Base-by-base conservation (phyloP, 1,140 invertebrate genomes). In the Lepidostoma basale region DNA sequence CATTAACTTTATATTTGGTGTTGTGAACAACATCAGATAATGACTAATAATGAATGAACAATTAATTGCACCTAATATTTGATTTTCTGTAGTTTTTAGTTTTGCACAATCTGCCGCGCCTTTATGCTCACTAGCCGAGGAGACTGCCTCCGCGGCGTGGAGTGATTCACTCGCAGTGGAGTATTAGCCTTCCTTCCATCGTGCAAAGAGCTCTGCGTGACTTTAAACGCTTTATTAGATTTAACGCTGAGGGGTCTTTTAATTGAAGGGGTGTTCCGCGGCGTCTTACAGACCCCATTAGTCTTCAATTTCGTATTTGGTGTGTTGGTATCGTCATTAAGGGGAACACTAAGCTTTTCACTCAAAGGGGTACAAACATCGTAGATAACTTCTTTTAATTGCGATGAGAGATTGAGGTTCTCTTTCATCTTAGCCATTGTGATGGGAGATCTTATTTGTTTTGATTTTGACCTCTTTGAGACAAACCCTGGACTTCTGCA, bases 341-440 rank as follows among this genome's bases (percentile, higher is more conserved):
- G 12, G 0, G 33, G 30, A 26, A 44, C 12, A 54, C 23, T 62
- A 2, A 68, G 20, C 42, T 73, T 73, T 40, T 73, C 70, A 36
- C 67, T 73, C 28, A 73, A 33, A 3, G 70, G 70, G 3, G 70
- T 73, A 44, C 70, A 73, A 10, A 69, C 42, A 59, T 73, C 70
- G 25, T 73, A 73, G n/a, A 73, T 73, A 9, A 73, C 70, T 54
- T 73, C 70, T 33, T 73, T 73, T 18, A 73, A 60, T 18, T 73
- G 67, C 8, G 56, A 58, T 30, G 70, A 73, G 25, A 73, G 62
- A 67, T 73, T 69, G 3, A 73, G 49, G 49, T 64, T 68, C 20
- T 73, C 67, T 68, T 68, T 72, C 40, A 56, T 25, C 63, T 68
- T 72, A 14, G 59, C 47, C 30, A 45, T 60, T 1, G 42, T 45